Conservation (phyloP, 2,113 vertebrate genomes). For the Oryzias javanicus region DNA sequence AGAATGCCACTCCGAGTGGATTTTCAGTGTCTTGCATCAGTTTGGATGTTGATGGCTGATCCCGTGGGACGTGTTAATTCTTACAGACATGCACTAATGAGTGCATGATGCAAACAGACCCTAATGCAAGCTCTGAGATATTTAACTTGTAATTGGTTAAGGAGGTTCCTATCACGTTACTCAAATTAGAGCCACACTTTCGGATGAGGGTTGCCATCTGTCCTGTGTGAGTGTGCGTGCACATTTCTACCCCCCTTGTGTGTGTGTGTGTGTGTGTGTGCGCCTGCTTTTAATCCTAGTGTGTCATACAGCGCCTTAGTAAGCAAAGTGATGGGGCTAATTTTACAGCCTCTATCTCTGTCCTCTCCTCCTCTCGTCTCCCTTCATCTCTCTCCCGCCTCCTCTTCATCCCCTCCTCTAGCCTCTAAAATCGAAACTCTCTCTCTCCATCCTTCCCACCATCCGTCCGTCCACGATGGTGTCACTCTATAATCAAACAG, state of each 20-base stretch:
- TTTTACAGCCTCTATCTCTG: slow-evolving; percentile 56
- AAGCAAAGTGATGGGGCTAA: slow-evolving; percentile 62
- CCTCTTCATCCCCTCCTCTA: slow-evolving; percentile 40
- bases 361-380: slow-evolving; percentile 29
- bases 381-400: slow-evolving; percentile 32
- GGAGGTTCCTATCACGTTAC: slow-evolving; percentile 66
- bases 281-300: slow-evolving; percentile 48
- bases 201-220: slow-evolving; percentile 60
- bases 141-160: slow-evolving; percentile 66
- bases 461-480: slow-evolving; percentile 55
- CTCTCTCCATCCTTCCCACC: slow-evolving; percentile 31
- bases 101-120: slow-evolving; percentile 15
- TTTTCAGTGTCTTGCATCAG: slow-evolving; percentile 37
- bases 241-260: not conserved
- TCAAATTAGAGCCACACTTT: slow-evolving; percentile 62
- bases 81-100: slow-evolving; percentile 23
- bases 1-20: slow-evolving; percentile 18
- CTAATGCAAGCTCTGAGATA: slow-evolving; percentile 33
- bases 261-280: slow-evolving; percentile 4
- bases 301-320: slow-evolving; percentile 51
- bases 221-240: slow-evolving; percentile 26
- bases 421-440: slow-evolving; percentile 38
- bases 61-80: slow-evolving; percentile 14
- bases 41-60: slow-evolving; percentile 36
- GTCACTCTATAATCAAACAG: slow-evolving; percentile 86